These are phyloP conservation scores for Aphelinus atriplicis DNA, from an alignment of 1,140 invertebrate species.

Conservation along the genomic window DNA sequence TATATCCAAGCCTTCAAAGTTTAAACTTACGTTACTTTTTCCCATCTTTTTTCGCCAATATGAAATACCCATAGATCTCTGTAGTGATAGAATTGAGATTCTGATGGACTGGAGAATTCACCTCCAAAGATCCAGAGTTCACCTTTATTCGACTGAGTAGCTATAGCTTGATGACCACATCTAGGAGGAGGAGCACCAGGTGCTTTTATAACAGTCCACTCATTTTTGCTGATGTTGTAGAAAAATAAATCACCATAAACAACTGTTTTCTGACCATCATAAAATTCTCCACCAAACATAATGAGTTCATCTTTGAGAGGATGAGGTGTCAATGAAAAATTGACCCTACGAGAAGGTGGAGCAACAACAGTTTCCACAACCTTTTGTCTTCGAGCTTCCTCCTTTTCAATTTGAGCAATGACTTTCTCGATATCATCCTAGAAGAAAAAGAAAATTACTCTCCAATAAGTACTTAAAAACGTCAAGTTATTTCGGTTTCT, in stretches of 20 bases:
- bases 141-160: slow-evolving; percentile 76
- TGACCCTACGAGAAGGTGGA: slow-evolving; percentile 79
- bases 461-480: neutral
- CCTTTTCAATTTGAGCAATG: slow-evolving; percentile 81
- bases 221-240: slow-evolving; percentile 83
- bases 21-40: slow-evolving; percentile 77
- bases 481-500: neutral
- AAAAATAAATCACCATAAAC: slow-evolving; percentile 88
- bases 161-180: slow-evolving; percentile 86
- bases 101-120: slow-evolving; percentile 89
- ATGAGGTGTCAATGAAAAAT: slow-evolving; percentile 83
- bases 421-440: slow-evolving; percentile 90
- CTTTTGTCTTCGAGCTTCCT: slow-evolving; percentile 76
- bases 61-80: slow-evolving; percentile 91
- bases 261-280: slow-evolving; percentile 87
- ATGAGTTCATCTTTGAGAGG: slow-evolving; percentile 89
- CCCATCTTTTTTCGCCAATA: slow-evolving; percentile 84
- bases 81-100: slow-evolving; percentile 94
- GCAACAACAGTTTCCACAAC: slow-evolving; percentile 78
- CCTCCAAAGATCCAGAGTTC: slow-evolving; percentile 91
- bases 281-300: slow-evolving; percentile 92
- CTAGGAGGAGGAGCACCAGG: slow-evolving; percentile 85
- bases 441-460: slow-evolving; percentile 52
- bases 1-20: neutral
- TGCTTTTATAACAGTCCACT: slow-evolving; percentile 83